These are phyloP conservation scores for Scaeva pyrastri DNA, from an alignment of 2,888 invertebrate species.

Conservation along the genomic window DNA sequence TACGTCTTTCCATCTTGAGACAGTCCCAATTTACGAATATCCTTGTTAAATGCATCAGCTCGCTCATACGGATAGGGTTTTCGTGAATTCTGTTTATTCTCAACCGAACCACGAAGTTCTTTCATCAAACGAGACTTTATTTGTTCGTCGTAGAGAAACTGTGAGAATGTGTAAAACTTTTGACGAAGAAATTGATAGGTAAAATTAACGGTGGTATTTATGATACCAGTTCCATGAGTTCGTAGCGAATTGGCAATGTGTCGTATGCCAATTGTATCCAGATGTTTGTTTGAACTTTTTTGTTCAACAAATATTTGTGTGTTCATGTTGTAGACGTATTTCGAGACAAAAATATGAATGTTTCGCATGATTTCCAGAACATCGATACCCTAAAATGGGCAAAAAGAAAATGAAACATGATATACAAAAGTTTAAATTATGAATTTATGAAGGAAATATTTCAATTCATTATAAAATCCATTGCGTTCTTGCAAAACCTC, in stretches of 20 bases:
- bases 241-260: slow-evolving; percentile 98
- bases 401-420: not conserved
- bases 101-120: slow-evolving; percentile 93
- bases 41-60: slow-evolving; percentile 96
- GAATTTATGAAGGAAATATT: no score
- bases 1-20: slow-evolving; percentile 93
- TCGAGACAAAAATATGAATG: slow-evolving; percentile 96
- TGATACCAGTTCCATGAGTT: slow-evolving; percentile 98
- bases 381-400: slow-evolving; percentile 90
- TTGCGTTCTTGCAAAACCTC: no score
- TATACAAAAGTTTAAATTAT: not conserved
- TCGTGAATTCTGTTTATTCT: slow-evolving; percentile 83
- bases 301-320: slow-evolving; percentile 98
- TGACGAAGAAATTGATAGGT: slow-evolving; percentile 97
- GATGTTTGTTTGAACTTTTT: slow-evolving; percentile 94
- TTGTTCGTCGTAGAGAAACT: slow-evolving; percentile 98
- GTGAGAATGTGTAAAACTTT: slow-evolving; percentile 97
- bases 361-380: slow-evolving; percentile 98
- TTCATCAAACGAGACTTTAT: slow-evolving; percentile 97
- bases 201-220: slow-evolving; percentile 96
- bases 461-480: no score
- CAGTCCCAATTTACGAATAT: slow-evolving; percentile 93
- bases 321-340: slow-evolving; percentile 97
- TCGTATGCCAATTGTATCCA: slow-evolving; percentile 97
- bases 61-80: slow-evolving; percentile 88